Conservation (phyloP, 2,797 vertebrate species). For the Notoglanidium macrostoma region DNA sequence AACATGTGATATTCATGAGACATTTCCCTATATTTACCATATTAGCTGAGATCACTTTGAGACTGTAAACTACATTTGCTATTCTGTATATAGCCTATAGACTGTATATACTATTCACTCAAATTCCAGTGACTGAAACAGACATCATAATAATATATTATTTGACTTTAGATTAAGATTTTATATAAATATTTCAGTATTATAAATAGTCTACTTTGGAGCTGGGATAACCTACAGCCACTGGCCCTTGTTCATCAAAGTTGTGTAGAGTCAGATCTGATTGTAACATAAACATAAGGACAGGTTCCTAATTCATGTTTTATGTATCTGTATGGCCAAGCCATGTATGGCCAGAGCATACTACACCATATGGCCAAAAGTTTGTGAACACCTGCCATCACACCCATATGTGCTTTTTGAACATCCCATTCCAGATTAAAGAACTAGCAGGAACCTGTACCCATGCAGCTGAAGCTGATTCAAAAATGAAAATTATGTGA, state of each 20-base stretch:
- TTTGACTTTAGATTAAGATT: neutral
- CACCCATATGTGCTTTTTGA: neutral
- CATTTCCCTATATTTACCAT: slow-evolving; percentile 37
- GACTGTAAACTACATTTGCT: too few species aligned
- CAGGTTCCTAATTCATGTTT: neutral
- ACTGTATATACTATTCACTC: neutral
- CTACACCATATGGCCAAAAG: neutral
- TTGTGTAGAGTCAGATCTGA: neutral
- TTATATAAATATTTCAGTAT: neutral
- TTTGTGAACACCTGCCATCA: neutral
- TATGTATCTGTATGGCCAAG: neutral
- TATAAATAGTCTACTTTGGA: neutral
- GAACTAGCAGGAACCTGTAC: neutral
- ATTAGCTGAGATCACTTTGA: slow-evolving; percentile 29
- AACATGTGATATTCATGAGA: slow-evolving; percentile 24
- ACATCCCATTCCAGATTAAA: neutral
- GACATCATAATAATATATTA: neutral
- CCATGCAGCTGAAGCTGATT: neutral
- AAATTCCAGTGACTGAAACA: neutral
- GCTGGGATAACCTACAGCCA: neutral
- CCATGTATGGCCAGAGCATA: neutral
- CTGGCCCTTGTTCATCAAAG: neutral
- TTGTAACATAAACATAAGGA: neutral
- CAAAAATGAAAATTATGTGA: too few species aligned
- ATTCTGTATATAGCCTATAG: neutral